Evolutionary conservation across 2,113 vertebrate genomes (phyloP).

Genomic region (Cavia aperea): DNA sequence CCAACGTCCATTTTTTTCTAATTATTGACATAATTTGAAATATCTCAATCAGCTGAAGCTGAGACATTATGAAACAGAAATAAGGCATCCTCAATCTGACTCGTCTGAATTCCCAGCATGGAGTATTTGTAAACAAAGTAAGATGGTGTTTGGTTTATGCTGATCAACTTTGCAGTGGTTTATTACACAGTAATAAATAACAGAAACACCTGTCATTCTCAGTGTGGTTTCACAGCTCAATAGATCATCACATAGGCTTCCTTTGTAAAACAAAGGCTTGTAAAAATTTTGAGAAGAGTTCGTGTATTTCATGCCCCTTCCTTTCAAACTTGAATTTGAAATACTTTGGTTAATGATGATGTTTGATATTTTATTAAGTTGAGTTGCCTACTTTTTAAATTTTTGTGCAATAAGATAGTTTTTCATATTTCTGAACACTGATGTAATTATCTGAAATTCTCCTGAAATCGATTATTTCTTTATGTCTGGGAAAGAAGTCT

Average conservation of each 20-base stretch:
- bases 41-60: background rate
- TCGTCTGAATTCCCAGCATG: background rate
- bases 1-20: background rate
- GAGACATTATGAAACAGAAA: background rate
- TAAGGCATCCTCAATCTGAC: background rate
- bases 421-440: background rate
- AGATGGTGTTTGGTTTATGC: background rate
- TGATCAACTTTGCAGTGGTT: background rate
- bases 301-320: background rate
- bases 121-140: background rate
- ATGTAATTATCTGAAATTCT: constrained; percentile 20
- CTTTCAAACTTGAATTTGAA: constrained; percentile 2
- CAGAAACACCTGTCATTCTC: background rate
- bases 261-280: constrained; percentile 14
- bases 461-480: background rate
- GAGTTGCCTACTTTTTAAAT: background rate
- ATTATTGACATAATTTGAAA: background rate
- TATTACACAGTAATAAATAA: background rate
- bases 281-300: constrained; percentile 33
- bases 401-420: background rate
- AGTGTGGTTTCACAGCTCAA: constrained; percentile 19
- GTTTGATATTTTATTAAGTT: background rate
- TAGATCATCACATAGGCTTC: background rate
- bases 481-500: constrained; percentile 6
- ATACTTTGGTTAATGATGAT: background rate